These are phyloP conservation scores for Netelia melanura DNA, from an alignment of 2,888 invertebrate genomes.

Conservation along the genomic window DNA sequence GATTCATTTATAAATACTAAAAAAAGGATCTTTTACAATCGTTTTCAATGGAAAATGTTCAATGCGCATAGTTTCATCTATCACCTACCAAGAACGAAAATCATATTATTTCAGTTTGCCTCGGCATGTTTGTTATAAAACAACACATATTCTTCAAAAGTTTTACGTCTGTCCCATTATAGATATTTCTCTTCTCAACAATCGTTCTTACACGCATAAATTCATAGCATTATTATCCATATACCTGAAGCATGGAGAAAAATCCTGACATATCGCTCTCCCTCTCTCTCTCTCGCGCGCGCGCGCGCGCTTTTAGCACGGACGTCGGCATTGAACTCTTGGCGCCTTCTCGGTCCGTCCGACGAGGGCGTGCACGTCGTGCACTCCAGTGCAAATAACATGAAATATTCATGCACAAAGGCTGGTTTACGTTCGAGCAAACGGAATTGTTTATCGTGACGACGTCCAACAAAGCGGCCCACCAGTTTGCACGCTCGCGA, in stretches of 20 bases:
- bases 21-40: too few species aligned
- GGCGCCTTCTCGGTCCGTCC: constrained; percentile 17
- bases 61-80: too few species aligned
- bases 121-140: too few species aligned
- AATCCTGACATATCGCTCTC: background rate
- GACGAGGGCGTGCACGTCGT: constrained; percentile 20
- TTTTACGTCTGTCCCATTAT: too few species aligned
- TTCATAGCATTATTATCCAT: too few species aligned
- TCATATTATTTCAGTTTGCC: too few species aligned
- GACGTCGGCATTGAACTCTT: constrained; percentile 31
- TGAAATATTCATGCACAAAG: constrained; percentile 67
- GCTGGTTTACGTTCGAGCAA: constrained; percentile 56
- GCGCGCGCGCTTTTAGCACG: background rate
- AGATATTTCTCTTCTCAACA: too few species aligned
- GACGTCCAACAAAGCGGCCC: constrained; percentile 61
- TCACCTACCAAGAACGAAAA: too few species aligned
- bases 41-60: too few species aligned
- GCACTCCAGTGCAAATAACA: constrained; percentile 48
- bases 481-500: constrained; percentile 51
- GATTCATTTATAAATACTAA: too few species aligned
- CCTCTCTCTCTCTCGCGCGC: background rate
- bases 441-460: constrained; percentile 70
- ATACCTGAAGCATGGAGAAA: constrained; percentile 7
- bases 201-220: too few species aligned
- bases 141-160: too few species aligned